phyloP scores from a whole-genome alignment of 2,113 vertebrate genomes.

The Rousettus leschenaultii region DNA sequence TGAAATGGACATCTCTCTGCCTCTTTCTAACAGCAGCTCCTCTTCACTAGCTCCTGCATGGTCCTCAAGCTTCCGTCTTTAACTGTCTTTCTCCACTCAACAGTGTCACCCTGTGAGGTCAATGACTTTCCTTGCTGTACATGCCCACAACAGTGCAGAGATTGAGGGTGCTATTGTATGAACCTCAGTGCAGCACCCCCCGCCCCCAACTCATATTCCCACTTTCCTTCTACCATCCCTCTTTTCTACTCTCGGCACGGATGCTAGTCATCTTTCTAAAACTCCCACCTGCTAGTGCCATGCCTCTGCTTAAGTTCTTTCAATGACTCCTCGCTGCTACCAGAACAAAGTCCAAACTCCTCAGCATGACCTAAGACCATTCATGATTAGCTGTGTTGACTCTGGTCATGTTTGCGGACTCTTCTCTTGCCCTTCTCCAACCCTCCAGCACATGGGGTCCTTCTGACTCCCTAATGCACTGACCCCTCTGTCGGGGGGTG shows the following conservation, averaged over 20 bases:
- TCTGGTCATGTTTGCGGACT: neutral
- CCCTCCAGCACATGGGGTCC: neutral
- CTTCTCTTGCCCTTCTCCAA: neutral
- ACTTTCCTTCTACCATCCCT: neutral
- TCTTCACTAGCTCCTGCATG: neutral
- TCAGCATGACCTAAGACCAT: neutral
- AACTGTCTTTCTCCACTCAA: neutral
- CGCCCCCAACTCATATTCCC: rapidly evolving
- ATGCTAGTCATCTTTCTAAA: neutral
- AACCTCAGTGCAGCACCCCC: neutral
- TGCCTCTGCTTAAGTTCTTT: neutral
- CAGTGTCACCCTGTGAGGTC: neutral
- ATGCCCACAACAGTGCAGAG: neutral
- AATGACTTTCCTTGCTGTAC: neutral
- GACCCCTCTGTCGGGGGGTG: neutral
- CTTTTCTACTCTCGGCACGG: neutral
- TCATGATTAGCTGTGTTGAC: rapidly evolving
- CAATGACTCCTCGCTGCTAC: neutral
- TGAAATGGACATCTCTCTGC: neutral
- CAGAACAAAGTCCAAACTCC: neutral
- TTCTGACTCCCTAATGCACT: neutral
- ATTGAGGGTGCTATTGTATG: neutral
- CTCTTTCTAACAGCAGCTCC: neutral
- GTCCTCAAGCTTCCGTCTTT: neutral
- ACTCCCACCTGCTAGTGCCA: neutral